These are phyloP conservation scores for Phoenicopterus ruber DNA, from an alignment of 2,113 vertebrate species.

Conservation along the genomic window DNA sequence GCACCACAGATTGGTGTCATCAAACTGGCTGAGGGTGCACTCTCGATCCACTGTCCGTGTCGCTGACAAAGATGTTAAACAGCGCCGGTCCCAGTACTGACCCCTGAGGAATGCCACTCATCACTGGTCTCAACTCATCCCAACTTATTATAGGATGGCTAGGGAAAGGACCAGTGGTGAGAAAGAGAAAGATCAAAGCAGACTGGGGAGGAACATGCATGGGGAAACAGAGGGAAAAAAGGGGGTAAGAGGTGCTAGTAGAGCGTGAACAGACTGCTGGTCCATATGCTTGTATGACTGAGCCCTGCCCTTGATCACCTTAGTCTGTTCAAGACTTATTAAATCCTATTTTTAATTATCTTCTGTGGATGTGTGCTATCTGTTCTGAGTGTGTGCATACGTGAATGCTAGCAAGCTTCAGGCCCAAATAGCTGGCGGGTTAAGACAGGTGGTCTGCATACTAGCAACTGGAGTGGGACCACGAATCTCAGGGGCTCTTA, in stretches of 20 bases:
- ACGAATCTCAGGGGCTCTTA: accelerated
- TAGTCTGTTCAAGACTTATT: background rate
- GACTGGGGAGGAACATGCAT: background rate
- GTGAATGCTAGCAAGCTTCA: background rate
- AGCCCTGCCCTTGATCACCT: background rate
- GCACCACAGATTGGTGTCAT: no score
- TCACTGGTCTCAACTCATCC: no score
- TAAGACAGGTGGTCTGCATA: background rate
- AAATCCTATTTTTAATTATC: background rate
- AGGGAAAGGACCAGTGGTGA: background rate
- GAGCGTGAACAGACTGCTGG: background rate
- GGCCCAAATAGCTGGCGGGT: background rate
- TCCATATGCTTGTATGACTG: background rate
- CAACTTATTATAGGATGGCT: background rate
- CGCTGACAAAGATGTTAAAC: no score
- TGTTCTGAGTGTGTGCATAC: no score
- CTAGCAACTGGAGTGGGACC: background rate
- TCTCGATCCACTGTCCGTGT: no score
- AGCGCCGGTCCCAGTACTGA: no score
- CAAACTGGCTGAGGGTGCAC: no score
- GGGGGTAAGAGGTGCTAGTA: background rate
- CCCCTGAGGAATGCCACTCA: no score
- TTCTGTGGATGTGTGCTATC: no score
- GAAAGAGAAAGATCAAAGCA: background rate
- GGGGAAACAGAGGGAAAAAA: background rate